Conservation (phyloP, 2,888 invertebrate species). For the Dione juno region DNA sequence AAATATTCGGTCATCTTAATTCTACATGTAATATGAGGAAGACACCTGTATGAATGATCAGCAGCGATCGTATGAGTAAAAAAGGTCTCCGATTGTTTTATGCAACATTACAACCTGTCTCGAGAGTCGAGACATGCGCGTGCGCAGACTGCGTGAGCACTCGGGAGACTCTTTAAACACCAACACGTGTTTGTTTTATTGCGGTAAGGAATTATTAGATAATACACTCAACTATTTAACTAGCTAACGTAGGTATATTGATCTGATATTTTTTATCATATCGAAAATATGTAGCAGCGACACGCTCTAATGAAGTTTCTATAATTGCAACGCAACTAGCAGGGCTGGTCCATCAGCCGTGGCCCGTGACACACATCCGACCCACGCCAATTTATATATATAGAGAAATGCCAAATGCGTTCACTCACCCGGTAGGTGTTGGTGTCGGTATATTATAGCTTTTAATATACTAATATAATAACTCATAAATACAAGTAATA, state of each 20-base stretch:
- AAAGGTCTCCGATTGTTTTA: background rate
- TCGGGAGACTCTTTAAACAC: background rate
- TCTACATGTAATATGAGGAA: background rate
- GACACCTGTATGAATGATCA: constrained; percentile 11
- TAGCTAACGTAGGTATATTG: too few relatives aligned
- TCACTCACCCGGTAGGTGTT: constrained; percentile 13
- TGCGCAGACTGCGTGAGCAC: constrained; percentile 6
- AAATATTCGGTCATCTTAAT: too few relatives aligned
- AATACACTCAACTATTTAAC: background rate
- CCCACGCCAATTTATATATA: constrained; percentile 27
- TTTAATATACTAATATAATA: too few relatives aligned
- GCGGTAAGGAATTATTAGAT: background rate
- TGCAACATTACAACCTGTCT: background rate
- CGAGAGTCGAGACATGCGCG: constrained; percentile 1
- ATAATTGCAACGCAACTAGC: background rate
- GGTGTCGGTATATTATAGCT: background rate
- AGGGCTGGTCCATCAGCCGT: constrained; percentile 1
- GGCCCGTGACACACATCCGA: constrained; percentile 36
- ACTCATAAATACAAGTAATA: too few relatives aligned
- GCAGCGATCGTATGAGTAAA: background rate
- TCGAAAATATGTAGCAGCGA: too few relatives aligned
- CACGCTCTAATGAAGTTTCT: too few relatives aligned
- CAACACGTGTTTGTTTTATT: background rate
- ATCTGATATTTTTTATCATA: too few relatives aligned
- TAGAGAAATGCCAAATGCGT: constrained; percentile 32